Conservation (phyloP, 2,888 invertebrate species). For the Entomobrya proxima region DNA sequence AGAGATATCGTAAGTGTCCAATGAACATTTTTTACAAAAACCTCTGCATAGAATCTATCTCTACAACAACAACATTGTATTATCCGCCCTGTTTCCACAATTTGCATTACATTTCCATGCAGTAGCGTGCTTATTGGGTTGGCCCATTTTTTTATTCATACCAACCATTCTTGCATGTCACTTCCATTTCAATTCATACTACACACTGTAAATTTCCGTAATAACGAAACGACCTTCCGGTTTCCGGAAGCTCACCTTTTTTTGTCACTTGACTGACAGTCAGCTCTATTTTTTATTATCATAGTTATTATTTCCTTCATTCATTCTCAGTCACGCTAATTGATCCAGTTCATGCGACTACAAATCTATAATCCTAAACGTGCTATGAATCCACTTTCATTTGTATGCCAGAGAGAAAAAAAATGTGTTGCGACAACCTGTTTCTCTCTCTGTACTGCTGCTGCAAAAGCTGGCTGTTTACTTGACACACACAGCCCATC, state of each 20-base stretch:
- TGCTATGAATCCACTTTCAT: neutral
- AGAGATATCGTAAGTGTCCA: constrained; percentile 92
- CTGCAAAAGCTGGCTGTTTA: neutral
- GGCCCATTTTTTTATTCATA: neutral
- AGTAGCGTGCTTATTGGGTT: constrained; percentile 13
- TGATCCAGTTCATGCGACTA: constrained; percentile 43
- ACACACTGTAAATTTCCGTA: constrained; percentile 7
- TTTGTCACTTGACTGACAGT: neutral
- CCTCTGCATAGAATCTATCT: neutral
- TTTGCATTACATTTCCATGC: neutral
- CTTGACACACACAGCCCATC: neutral
- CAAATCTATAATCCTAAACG: constrained; percentile 12
- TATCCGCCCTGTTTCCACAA: neutral
- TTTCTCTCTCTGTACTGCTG: too few species aligned
- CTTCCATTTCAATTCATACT: neutral
- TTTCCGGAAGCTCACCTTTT: constrained; percentile 49
- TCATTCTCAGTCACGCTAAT: constrained; percentile 31
- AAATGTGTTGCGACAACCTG: neutral
- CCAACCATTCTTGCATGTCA: neutral
- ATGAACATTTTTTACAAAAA: neutral
- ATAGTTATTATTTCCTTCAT: constrained; percentile 11
- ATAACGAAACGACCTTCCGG: constrained; percentile 50
- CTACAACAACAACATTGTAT: neutral
- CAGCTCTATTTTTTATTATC: too few species aligned
- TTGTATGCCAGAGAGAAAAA: neutral